A percentile compares a stretch with the other conserved stretches of the same genome.
Conservation (phyloP, 1,140 invertebrate species). For the Philotrypesis tridentata region DNA sequence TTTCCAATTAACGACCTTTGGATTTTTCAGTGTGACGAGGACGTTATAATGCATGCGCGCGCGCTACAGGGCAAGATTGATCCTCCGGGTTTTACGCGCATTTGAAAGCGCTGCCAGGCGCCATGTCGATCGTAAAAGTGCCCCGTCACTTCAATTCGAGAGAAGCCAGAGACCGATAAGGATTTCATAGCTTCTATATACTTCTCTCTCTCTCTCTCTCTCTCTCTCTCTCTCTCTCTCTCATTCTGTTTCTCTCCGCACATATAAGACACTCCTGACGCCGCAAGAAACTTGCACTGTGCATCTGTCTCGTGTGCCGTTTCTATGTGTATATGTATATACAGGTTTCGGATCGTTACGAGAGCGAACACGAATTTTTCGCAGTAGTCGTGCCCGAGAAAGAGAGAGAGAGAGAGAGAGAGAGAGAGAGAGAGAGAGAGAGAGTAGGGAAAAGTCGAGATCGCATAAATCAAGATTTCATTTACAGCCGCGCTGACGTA, state of each 20-base stretch:
- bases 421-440: too few species aligned
- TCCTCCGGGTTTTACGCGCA: conserved; percentile 35
- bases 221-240: too few species aligned
- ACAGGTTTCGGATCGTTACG: too few species aligned
- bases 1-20: background rate
- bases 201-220: too few species aligned
- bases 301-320: background rate
- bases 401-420: too few species aligned
- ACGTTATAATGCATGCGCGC: background rate
- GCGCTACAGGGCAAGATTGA: conserved; percentile 3
- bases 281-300: conserved; percentile 18
- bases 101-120: conserved; percentile 24
- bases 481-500: background rate
- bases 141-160: conserved; percentile 29
- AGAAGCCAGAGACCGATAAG: conserved; percentile 6
- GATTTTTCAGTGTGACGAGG: background rate
- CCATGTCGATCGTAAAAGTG: conserved; percentile 23
- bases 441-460: background rate
- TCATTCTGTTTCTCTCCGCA: too few species aligned
- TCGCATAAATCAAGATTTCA: background rate
- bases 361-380: too few species aligned
- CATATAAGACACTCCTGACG: conserved; percentile 19
- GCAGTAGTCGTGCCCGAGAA: too few species aligned
- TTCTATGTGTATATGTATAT: too few species aligned
- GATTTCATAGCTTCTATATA: conserved; percentile 9